Conservation (phyloP, 1,140 invertebrate species). For the Melitaea cinxia region DNA sequence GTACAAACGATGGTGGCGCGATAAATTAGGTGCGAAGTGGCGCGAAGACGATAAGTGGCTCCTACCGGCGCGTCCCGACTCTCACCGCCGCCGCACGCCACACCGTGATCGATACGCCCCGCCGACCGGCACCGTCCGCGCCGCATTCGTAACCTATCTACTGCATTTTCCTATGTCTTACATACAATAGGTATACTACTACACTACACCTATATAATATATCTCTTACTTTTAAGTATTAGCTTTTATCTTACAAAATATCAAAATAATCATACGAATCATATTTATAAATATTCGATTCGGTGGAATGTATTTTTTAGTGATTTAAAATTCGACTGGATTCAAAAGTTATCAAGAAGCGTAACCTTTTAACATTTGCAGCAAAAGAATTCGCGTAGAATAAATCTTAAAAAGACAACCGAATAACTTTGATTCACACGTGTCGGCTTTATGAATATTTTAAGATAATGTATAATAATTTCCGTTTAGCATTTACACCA, state of each 20-base stretch:
- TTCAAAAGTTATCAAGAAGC: no score
- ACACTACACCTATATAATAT: no score
- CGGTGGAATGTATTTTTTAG: no score
- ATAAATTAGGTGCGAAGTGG: constrained; percentile 77
- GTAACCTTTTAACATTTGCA: no score
- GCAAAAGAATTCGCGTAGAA: no score
- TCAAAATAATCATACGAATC: no score
- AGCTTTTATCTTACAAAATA: no score
- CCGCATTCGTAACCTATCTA: constrained; percentile 9
- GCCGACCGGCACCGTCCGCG: constrained; percentile 24
- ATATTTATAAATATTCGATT: no score
- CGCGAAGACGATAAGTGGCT: constrained; percentile 74
- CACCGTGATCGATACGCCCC: constrained; percentile 62
- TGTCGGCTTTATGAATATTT: neutral
- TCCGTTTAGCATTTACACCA: neutral
- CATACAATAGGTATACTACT: no score
- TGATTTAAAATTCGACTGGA: no score
- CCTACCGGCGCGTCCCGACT: constrained; percentile 38
- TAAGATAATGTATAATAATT: neutral
- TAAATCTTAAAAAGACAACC: neutral
- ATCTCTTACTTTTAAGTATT: no score
- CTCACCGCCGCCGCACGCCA: constrained; percentile 26
- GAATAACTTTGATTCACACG: constrained; percentile 2
- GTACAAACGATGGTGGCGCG: constrained; percentile 55
- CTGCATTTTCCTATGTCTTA: neutral